These are phyloP conservation scores for Capromys pilorides DNA, from an alignment of 2,797 vertebrate species.

Conservation along the genomic window DNA sequence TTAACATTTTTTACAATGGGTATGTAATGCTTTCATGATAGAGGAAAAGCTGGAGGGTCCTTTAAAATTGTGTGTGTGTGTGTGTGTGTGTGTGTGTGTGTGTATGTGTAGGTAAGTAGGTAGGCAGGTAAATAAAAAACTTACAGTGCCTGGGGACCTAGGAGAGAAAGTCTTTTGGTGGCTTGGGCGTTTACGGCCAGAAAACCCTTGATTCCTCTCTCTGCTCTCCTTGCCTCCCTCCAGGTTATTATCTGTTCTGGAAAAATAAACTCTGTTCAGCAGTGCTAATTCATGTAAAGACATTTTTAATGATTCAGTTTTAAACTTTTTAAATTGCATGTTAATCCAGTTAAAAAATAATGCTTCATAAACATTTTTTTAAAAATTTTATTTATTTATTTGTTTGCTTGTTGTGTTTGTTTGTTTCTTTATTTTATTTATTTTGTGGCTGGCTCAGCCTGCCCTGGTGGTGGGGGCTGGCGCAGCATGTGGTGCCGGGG, in stretches of 20 bases:
- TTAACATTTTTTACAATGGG: neutral
- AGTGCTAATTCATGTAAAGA: neutral
- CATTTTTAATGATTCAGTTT: neutral
- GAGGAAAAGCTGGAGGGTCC: neutral
- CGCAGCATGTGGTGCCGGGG: too few relatives aligned
- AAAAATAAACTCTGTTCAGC: neutral
- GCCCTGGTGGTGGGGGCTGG: too few relatives aligned
- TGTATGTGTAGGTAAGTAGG: accelerated
- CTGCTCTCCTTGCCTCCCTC: neutral
- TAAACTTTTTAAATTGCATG: neutral
- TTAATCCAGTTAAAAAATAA: neutral
- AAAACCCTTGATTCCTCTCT: neutral
- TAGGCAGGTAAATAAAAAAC: accelerated
- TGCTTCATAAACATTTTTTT: neutral
- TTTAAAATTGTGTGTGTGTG: neutral
- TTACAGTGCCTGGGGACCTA: accelerated
- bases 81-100: accelerated
- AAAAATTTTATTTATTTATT: too few relatives aligned
- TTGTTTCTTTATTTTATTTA: too few relatives aligned
- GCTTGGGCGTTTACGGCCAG: accelerated
- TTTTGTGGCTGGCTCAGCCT: too few relatives aligned
- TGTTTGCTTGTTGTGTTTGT: too few relatives aligned
- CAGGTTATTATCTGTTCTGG: neutral
- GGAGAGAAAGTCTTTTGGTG: neutral
- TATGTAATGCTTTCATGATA: neutral